phyloP scores from a whole-genome alignment of 2,888 invertebrate species.

The Ectemnius cavifrons region DNA sequence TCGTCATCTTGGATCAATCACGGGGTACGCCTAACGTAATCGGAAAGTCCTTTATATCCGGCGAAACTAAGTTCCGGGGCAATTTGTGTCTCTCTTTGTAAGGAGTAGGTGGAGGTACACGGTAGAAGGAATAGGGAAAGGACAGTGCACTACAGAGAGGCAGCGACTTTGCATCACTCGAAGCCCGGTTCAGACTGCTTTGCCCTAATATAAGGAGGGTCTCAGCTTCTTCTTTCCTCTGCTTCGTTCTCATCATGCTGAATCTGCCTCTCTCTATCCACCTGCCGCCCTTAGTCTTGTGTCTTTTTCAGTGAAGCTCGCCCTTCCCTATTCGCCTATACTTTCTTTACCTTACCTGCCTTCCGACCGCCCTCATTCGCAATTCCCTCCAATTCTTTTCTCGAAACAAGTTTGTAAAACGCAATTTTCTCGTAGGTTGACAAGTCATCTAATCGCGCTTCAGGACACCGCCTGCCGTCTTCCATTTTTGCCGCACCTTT shows the following conservation, averaged over 20 bases:
- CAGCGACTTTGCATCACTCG: constrained; percentile 72
- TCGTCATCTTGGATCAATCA: constrained; percentile 75
- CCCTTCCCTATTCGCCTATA: constrained; percentile 53
- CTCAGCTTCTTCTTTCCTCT: constrained; percentile 27
- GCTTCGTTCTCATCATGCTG: constrained; percentile 44
- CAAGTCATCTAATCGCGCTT: constrained; percentile 80
- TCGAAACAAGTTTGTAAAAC: constrained; percentile 81
- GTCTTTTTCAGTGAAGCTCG: constrained; percentile 36
- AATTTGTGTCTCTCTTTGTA: constrained; percentile 77
- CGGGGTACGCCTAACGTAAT: constrained; percentile 73
- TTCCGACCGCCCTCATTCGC: constrained; percentile 76
- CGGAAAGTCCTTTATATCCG: constrained; percentile 76
- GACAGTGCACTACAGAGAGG: constrained; percentile 56
- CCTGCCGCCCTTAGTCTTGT: constrained; percentile 24
- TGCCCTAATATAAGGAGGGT: constrained; percentile 49
- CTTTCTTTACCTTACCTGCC: constrained; percentile 61
- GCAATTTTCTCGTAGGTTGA: constrained; percentile 81
- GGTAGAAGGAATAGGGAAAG: constrained; percentile 38
- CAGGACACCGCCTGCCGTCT: constrained; percentile 53
- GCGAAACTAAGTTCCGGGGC: constrained; percentile 76
- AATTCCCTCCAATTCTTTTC: constrained; percentile 81
- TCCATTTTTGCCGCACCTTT: constrained; percentile 6
- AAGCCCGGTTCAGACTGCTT: constrained; percentile 58
- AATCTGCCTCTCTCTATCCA: constrained; percentile 13
- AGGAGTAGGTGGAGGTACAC: constrained; percentile 61